Percentiles rank a stretch among this genome's conserved stretches.
Conservation (phyloP, 2,113 vertebrate species). For the Oenanthe oenanthe region DNA sequence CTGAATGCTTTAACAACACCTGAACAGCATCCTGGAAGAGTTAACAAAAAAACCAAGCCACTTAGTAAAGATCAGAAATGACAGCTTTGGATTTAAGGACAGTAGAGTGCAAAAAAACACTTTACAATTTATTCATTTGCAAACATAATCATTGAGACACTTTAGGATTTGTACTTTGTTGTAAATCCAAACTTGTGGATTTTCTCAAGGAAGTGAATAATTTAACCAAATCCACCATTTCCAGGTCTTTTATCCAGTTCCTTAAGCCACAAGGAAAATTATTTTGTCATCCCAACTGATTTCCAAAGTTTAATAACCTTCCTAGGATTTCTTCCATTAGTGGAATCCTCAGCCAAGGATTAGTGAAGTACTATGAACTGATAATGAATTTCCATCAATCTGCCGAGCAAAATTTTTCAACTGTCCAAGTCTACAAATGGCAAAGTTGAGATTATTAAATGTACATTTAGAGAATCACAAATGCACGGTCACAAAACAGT, state of each 20-base stretch:
- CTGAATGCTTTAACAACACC: slow-evolving; percentile 96
- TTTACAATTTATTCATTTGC: background rate
- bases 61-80: background rate
- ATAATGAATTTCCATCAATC: background rate
- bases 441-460: background rate
- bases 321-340: background rate
- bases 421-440: background rate
- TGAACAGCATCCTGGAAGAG: slow-evolving; percentile 92
- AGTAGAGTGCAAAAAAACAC: background rate
- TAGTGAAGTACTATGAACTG: background rate
- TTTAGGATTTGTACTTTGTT: background rate
- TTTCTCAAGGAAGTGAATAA: background rate
- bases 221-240: background rate
- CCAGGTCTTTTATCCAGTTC: background rate
- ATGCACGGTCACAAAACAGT: background rate
- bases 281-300: background rate
- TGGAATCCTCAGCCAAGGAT: background rate
- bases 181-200: background rate
- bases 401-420: background rate
- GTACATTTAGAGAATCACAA: background rate
- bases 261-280: background rate
- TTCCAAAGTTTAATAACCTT: background rate
- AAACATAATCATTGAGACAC: background rate
- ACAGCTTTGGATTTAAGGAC: background rate
- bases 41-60: background rate